phyloP scores from a whole-genome alignment of 2,888 invertebrate species.

The Belgica antarctica region DNA sequence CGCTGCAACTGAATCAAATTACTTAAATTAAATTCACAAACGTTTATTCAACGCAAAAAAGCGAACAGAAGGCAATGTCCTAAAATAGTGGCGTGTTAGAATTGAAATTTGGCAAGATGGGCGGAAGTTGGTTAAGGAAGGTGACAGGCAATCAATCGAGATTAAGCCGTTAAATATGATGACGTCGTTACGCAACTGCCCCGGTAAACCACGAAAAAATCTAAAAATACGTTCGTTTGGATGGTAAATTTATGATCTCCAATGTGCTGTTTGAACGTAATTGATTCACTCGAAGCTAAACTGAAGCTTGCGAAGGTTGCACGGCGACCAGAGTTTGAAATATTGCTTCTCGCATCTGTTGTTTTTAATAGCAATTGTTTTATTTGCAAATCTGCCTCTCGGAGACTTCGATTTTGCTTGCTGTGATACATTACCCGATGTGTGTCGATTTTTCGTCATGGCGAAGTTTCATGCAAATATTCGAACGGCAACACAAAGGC shows the following conservation, averaged over 20 bases:
- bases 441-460: not conserved
- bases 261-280: not conserved
- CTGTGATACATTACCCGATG: too few relatives aligned
- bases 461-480: not conserved
- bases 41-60: too few relatives aligned
- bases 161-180: too few relatives aligned
- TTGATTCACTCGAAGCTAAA: not conserved
- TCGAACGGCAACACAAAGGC: not conserved
- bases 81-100: too few relatives aligned
- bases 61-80: too few relatives aligned
- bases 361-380: constrained; percentile 16
- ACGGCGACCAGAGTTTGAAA: not conserved
- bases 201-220: not conserved
- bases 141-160: too few relatives aligned
- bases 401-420: too few relatives aligned
- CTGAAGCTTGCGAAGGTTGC: not conserved
- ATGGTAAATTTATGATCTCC: constrained; percentile 1
- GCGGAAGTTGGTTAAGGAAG: too few relatives aligned
- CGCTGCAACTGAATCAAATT: not conserved
- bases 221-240: constrained; percentile 11
- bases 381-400: not conserved
- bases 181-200: too few relatives aligned
- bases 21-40: not conserved
- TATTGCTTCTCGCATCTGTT: constrained; percentile 8
- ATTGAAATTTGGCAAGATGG: too few relatives aligned